Base-by-base conservation (phyloP, 2,888 invertebrate species). In the Tetranychus truncatus region DNA sequence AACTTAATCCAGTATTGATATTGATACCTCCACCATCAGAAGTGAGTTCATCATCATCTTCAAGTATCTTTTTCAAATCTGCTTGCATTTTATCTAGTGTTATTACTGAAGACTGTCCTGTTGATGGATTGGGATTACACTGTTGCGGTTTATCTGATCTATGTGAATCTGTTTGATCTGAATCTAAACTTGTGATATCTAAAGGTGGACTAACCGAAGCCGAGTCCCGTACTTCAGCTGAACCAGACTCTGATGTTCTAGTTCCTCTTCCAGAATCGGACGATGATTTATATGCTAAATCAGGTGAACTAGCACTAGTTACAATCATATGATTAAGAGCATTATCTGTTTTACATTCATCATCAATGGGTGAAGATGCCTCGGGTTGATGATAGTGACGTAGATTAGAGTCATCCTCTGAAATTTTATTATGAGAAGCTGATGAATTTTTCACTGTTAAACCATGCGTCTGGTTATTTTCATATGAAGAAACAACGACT, bases 231-330 rank as follows among this genome's bases (percentile, higher is more conserved):
- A 77, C 77, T 71, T 76, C 74, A 65, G 78, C 78, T 6, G 77
- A 73, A 45, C 77, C 76, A 46, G 77, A 71, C 67, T 78, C 77
- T 34, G 77, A 78, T 65, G 76, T 79, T 78, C 79, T 78, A 20
- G 80, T 80, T n/a, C 79, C 80, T 66, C 79, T 76, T 11, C 80
- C 80, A 67, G 80, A 80, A 66, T 80, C 80, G 11, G 79, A 80
- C 15, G 55, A 79, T 7, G 79, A 78, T 73, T 79, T 78, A 67
- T 78, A 78, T 20, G 66, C 74, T 24, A 74, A 67, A 8, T 76
- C 76, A 7, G 55, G 74, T 20, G 76, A 76, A n/a, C 66, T 66
- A 1, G 66, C 34, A 45, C 73, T 75, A 18, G 69, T 11, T 18
- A 69, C 69, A 55, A 55, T 55, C 55, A 55, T 55, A 55, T 55